Evolutionary conservation across 2,113 vertebrate genomes (phyloP).

Genomic region (Ploceus nigricollis): DNA sequence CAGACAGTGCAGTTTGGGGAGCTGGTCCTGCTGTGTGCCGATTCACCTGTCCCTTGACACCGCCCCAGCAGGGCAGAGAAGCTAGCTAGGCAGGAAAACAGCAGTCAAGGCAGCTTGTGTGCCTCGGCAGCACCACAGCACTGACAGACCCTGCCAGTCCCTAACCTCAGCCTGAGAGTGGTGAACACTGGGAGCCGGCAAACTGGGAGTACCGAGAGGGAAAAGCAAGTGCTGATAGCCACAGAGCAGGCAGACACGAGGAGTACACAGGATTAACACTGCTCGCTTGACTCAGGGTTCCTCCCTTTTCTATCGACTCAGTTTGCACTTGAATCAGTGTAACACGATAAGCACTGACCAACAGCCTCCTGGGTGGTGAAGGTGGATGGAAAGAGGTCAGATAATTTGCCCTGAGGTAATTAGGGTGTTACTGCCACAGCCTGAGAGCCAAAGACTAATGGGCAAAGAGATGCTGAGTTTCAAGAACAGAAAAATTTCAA

Average conservation of each 20-base stretch:
- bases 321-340: not conserved
- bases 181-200: not conserved
- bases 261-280: not conserved
- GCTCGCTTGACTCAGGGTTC: not conserved
- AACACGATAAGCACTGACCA: not conserved
- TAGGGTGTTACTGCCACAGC: not conserved
- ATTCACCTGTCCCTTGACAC: not conserved
- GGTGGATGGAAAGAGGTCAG: not conserved
- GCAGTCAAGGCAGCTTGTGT: not conserved
- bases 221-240: not conserved
- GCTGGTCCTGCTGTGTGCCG: not conserved
- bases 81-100: not conserved
- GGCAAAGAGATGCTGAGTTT: not conserved
- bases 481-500: not conserved
- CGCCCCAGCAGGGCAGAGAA: not conserved
- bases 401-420: not conserved
- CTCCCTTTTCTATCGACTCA: not conserved
- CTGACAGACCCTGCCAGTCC: not conserved
- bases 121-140: accelerated
- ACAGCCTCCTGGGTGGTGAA: not conserved
- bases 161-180: no score
- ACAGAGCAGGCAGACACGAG: not conserved
- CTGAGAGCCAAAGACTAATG: not conserved
- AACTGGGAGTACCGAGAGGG: not conserved
- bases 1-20: not conserved